Evolutionary conservation across 2,113 vertebrate genomes (phyloP).

Genomic region (Mugil cephalus): DNA sequence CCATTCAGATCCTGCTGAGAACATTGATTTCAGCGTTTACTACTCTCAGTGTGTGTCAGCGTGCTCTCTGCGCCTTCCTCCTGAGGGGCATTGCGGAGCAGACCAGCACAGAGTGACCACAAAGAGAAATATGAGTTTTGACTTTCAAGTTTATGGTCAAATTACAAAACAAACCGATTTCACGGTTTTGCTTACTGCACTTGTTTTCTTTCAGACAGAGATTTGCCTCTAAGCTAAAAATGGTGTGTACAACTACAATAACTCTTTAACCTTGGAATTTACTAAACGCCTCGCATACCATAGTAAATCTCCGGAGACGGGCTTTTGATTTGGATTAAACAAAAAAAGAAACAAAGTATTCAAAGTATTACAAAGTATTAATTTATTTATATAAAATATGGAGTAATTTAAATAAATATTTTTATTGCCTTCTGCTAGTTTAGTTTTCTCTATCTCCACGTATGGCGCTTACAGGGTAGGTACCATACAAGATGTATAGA

Average conservation of each 20-base stretch:
- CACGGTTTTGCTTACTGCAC: neutral
- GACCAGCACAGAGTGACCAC: conserved; percentile 33
- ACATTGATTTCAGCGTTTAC: conserved; percentile 60
- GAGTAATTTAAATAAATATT: too few relatives aligned
- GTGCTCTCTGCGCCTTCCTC: conserved; percentile 8
- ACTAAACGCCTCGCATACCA: neutral
- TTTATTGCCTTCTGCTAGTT: too few relatives aligned
- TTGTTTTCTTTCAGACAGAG: neutral
- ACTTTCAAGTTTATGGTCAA: neutral
- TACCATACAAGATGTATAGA: too few relatives aligned
- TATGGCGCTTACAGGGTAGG: too few relatives aligned
- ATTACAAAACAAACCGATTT: conserved; percentile 41
- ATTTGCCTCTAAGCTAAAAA: too few relatives aligned
- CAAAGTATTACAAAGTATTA: too few relatives aligned
- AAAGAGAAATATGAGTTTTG: conserved; percentile 34
- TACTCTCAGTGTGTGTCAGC: conserved; percentile 10
- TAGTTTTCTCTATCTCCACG: too few relatives aligned
- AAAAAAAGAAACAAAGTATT: too few relatives aligned
- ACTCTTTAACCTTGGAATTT: neutral
- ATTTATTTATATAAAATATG: too few relatives aligned
- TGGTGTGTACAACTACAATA: neutral
- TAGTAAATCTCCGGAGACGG: neutral
- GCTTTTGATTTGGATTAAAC: neutral
- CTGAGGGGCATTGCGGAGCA: conserved; percentile 25
- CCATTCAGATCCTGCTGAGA: conserved; percentile 65